These are phyloP conservation scores for Melieria crassipennis DNA, from an alignment of 2,888 invertebrate genomes.

Conservation along the genomic window DNA sequence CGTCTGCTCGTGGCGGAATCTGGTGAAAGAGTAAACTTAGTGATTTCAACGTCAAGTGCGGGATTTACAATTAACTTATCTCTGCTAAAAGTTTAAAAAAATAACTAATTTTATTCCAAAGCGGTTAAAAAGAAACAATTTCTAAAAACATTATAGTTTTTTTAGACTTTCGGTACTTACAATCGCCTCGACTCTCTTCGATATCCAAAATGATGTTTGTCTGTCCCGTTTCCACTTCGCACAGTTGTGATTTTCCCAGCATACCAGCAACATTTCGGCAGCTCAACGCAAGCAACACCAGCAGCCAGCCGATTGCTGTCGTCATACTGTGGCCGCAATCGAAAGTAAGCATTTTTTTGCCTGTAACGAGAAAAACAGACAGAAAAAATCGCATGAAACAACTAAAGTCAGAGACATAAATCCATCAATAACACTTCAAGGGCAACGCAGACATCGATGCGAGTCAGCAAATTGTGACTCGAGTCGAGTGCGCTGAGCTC, in stretches of 20 bases:
- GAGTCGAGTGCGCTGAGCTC: too few relatives aligned
- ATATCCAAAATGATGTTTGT: slow-evolving; percentile 91
- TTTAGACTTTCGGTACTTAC: slow-evolving; percentile 71
- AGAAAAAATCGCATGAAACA: neutral
- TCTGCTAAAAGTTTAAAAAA: neutral
- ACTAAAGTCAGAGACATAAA: neutral
- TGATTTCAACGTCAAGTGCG: too few relatives aligned
- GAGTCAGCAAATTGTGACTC: neutral
- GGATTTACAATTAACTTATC: too few relatives aligned
- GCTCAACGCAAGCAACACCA: slow-evolving; percentile 47
- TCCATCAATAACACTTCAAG: neutral
- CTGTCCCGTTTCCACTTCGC: slow-evolving; percentile 88
- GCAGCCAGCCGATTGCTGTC: slow-evolving; percentile 41
- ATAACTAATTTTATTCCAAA: neutral
- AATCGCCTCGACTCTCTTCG: slow-evolving; percentile 85
- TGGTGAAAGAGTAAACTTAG: too few relatives aligned
- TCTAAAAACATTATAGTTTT: neutral
- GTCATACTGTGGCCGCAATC: slow-evolving; percentile 15
- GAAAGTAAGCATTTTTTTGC: slow-evolving; percentile 13
- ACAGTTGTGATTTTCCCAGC: slow-evolving; percentile 67
- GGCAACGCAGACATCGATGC: neutral
- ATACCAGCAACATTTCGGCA: slow-evolving; percentile 52
- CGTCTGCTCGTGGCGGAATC: too few relatives aligned
- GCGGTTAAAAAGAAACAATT: neutral
- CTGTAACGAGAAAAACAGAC: neutral